A percentile compares a stretch with the other conserved stretches of the same genome.
Conservation (phyloP, 2,797 vertebrate species). For the Eulemur albifrons region DNA sequence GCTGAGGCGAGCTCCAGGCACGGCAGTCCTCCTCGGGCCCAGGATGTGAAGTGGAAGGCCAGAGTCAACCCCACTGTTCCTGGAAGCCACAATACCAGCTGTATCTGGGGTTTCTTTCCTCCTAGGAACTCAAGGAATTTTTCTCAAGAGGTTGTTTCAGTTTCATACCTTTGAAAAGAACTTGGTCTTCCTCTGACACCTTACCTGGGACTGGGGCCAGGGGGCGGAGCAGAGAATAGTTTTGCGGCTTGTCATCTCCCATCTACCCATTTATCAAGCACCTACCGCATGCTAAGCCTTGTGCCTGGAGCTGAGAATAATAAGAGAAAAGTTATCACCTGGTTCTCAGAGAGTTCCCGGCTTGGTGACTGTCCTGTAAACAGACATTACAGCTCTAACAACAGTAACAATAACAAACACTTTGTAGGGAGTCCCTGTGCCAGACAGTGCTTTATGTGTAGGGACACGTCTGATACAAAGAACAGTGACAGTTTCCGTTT, state of each 20-base stretch:
- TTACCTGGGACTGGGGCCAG: background rate
- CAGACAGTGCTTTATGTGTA: rapidly evolving
- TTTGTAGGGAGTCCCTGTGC: background rate
- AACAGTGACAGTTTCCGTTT: background rate
- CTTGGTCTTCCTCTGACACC: background rate
- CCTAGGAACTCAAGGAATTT: background rate
- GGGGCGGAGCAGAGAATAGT: background rate
- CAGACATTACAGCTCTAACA: too few relatives aligned
- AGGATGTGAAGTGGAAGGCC: background rate
- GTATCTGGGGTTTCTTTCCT: background rate
- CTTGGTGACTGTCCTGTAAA: background rate
- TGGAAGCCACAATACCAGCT: background rate
- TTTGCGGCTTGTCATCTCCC: background rate
- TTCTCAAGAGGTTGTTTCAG: background rate
- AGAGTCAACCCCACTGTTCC: background rate
- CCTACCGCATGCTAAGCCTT: background rate
- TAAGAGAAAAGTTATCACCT: background rate
- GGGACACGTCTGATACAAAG: background rate
- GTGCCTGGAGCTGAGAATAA: background rate
- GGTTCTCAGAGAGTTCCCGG: background rate
- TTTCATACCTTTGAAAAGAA: background rate
- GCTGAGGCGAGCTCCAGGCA: background rate
- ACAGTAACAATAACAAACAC: background rate
- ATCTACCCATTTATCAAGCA: background rate
- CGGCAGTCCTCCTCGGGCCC: background rate